phyloP scores from a whole-genome alignment of 2,113 vertebrate genomes.

The Felis chaus region DNA sequence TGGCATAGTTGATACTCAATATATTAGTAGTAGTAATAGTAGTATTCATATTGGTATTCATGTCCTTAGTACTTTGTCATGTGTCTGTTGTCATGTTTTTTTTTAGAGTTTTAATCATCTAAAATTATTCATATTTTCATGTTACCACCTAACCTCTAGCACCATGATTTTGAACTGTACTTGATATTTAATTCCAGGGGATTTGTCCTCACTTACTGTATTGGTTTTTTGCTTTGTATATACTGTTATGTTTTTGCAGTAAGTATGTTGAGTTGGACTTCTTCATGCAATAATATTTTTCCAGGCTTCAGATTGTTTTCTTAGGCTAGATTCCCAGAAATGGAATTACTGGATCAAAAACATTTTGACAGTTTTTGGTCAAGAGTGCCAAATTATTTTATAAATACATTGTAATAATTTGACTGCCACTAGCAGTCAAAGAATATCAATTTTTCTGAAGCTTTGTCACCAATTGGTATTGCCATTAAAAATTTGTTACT shows the following conservation, averaged over 20 bases:
- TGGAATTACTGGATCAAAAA: constrained; percentile 51
- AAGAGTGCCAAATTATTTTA: constrained; percentile 35
- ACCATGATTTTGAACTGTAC: constrained; percentile 20
- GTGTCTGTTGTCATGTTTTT: neutral
- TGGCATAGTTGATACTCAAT: neutral
- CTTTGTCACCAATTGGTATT: neutral
- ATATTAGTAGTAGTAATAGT: neutral
- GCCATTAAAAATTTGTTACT: neutral
- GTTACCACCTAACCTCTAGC: neutral
- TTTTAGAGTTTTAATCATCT: neutral
- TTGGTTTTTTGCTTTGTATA: neutral
- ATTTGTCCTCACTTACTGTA: neutral
- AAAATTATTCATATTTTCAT: neutral
- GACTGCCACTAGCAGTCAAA: constrained; percentile 1
- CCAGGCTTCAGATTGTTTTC: constrained; percentile 48
- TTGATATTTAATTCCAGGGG: constrained; percentile 30
- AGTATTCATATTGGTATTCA: neutral
- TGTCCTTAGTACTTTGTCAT: constrained; percentile 7
- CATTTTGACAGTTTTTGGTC: constrained; percentile 53
- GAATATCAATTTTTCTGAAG: neutral
- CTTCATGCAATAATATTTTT: constrained; percentile 29
- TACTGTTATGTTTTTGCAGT: constrained; percentile 3
- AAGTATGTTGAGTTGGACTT: constrained; percentile 35
- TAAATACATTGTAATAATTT: constrained; percentile 46
- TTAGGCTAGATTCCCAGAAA: constrained; percentile 57